These are phyloP conservation scores for Speoplatyrhinus poulsoni DNA, from an alignment of 2,113 vertebrate genomes.

Conservation along the genomic window DNA sequence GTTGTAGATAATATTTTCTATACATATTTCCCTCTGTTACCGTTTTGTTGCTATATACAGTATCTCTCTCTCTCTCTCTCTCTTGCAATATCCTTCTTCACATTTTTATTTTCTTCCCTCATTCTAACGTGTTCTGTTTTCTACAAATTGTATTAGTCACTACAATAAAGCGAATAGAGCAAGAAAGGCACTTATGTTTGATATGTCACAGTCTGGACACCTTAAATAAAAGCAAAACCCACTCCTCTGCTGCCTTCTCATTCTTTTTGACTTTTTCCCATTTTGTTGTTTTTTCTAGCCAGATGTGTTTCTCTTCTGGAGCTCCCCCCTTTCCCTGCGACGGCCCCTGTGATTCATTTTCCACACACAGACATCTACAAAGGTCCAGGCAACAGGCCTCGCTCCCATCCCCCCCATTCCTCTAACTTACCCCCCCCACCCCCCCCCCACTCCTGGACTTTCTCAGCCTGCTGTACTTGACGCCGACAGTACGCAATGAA, in stretches of 20 bases:
- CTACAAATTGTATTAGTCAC: not conserved
- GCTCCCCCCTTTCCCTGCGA: constrained; percentile 43
- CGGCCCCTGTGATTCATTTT: constrained; percentile 79
- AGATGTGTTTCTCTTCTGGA: constrained; percentile 75
- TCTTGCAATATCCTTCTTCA: not conserved
- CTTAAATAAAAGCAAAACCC: not conserved
- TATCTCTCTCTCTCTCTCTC: constrained; percentile 1
- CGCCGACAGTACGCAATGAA: constrained; percentile 38
- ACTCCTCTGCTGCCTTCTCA: constrained; percentile 12
- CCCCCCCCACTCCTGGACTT: constrained; percentile 56
- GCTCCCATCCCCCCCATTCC: constrained; percentile 37
- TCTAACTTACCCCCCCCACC: constrained; percentile 1
- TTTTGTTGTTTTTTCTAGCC: constrained; percentile 35
- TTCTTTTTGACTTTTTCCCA: constrained; percentile 16
- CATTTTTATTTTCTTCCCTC: not conserved
- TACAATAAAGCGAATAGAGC: not conserved
- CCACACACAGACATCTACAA: constrained; percentile 70
- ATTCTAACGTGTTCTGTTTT: not conserved
- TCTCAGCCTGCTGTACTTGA: constrained; percentile 48
- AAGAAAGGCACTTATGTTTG: not conserved
- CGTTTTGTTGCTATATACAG: not conserved
- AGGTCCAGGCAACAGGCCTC: constrained; percentile 17
- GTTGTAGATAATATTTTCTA: too few relatives aligned
- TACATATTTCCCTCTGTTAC: not conserved
- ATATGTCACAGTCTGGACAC: not conserved